Base-by-base conservation (phyloP, 2,797 vertebrate species). In the Strix occidentalis region DNA sequence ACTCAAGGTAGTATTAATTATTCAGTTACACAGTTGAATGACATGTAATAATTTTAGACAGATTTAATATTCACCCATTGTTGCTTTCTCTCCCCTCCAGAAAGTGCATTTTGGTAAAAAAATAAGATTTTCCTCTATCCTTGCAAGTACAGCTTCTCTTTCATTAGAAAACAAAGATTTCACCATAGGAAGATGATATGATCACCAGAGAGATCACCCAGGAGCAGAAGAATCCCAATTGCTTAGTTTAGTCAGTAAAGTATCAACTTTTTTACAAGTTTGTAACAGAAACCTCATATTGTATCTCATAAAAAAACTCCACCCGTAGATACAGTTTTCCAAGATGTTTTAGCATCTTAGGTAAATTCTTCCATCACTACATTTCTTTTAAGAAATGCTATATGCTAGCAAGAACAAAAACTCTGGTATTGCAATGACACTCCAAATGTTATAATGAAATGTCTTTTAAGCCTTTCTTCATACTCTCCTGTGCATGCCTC, bases 31-130 rank as follows among this genome's bases (percentile, higher is more conserved):
- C 14, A 58, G 8, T 9, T 41, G 17, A 31, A 50, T 45, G 13
- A 53, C 23, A 51, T 0, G 0, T 12, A 81, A 69, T n/a, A 84
- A 51, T 26, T 91, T 72, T 31, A 71, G 43, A 63, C 0, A 1
- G 20, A 4, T 2, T n/a, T 77, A 77, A 56, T 68, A 75, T 43
- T 82, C 18, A 94, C 14, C 29, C 77, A 19, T 0, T 39, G 7
- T 28, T 48, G 11, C 15, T 43, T 78, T 87, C 12, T n/a, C 5
- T 77, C 13, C 7, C 15, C 9, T 72, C 5, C 28, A 68, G 6
- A 53, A 50, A 74, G 26, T 6, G 3, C 3, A 69, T 61, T 64
- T 69, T 51, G 11, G 17, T 63, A 60, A 48, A 41, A 68, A 28
- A 48, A 80, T 24, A 37, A 19, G 0, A 39, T 63, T 61, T n/a